Percentiles rank a stretch among this genome's conserved stretches.
phyloP scores from a whole-genome alignment of 2,797 vertebrate genomes.

The Anabacerthia variegaticeps region DNA sequence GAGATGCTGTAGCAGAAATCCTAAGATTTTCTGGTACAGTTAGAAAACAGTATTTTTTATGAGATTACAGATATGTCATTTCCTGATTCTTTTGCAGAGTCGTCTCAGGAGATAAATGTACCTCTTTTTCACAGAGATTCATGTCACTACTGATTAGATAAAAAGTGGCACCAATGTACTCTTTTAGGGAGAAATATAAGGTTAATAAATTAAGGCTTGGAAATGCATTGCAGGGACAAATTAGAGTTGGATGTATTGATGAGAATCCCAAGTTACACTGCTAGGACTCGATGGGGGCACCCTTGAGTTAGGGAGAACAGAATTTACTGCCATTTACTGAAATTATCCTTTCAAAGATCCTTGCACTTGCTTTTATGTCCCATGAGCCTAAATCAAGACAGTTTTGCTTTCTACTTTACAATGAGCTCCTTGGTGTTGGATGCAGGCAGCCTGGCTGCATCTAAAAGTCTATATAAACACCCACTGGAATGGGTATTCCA shows the following conservation, averaged over 20 bases:
- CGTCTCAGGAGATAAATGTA: neutral
- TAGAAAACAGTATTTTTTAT: neutral
- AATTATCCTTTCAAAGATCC: neutral
- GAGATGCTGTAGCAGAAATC: neutral
- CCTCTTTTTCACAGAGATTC: neutral
- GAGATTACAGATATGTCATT: neutral
- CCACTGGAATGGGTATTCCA: neutral
- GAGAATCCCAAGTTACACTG: neutral
- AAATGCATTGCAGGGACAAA: neutral
- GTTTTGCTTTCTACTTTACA: neutral
- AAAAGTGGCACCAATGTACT: neutral
- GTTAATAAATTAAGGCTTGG: neutral
- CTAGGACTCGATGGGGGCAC: neutral
- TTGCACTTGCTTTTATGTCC: neutral
- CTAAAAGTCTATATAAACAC: neutral
- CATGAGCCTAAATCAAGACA: fast-evolving
- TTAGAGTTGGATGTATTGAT: neutral
- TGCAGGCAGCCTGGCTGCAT: neutral
- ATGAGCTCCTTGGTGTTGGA: neutral
- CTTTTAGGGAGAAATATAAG: neutral
- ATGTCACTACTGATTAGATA: neutral
- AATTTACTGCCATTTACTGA: neutral
- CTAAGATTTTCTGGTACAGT: neutral
- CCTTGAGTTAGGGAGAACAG: neutral
- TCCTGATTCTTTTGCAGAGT: neutral